Evolutionary conservation across 2,113 vertebrate species (phyloP).

Genomic region (Barbus barbus): DNA sequence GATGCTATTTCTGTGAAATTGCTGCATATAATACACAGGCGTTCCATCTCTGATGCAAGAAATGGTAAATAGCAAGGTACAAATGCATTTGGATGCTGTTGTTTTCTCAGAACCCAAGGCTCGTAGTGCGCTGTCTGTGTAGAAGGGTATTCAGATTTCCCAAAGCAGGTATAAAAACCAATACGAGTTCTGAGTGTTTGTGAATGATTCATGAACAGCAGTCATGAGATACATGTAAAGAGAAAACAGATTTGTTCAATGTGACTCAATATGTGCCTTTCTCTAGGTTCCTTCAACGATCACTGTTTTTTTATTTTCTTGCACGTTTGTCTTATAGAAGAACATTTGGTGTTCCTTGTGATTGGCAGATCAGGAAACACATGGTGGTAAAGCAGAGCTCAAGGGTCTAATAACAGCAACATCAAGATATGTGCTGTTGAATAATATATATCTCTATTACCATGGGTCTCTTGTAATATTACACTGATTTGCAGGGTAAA

Average conservation of each 20-base stretch:
- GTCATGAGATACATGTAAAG: slow-evolving; percentile 1
- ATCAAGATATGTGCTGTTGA: not conserved
- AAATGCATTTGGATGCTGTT: slow-evolving; percentile 5
- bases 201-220: slow-evolving; percentile 40
- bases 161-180: slow-evolving; percentile 26
- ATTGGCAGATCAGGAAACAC: slow-evolving; percentile 27
- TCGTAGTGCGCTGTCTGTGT: not conserved
- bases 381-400: slow-evolving; percentile 23
- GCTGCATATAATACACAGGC: not conserved
- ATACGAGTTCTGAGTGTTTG: not conserved
- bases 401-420: no score
- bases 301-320: not conserved
- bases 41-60: slow-evolving; percentile 20
- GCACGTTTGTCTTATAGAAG: not conserved
- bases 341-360: slow-evolving; percentile 24
- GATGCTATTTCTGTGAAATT: slow-evolving; percentile 25
- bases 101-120: slow-evolving; percentile 7
- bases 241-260: not conserved
- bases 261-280: not conserved
- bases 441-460: slow-evolving; percentile 5
- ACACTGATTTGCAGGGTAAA: not conserved
- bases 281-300: not conserved
- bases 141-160: slow-evolving; percentile 19
- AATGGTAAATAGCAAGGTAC: slow-evolving; percentile 17
- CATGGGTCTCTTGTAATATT: not conserved